Evolutionary conservation across 2,888 invertebrate species (phyloP), one percentile per base, ranked within the genome.

Genomic region (Oeneis ivallda): DNA sequence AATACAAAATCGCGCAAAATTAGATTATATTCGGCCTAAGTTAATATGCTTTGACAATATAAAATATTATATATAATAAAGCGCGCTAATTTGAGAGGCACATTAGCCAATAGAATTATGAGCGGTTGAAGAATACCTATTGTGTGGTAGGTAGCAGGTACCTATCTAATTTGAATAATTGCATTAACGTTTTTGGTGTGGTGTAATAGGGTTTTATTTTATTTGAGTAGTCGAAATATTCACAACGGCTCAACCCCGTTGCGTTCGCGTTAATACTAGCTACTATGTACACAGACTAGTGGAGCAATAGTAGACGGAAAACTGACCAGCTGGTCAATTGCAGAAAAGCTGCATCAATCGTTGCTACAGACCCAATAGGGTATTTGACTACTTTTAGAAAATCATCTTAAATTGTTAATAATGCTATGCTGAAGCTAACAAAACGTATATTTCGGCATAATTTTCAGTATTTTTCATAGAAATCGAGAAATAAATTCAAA

Each of bases 251-350:
- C 74, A 74, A 77, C 76, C 75, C 74, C 71, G 71, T 72, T 71
- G 61, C 71, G 77, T 78, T 78, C 80, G 77, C 74, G 68, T 68
- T 67, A 68, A 72, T 84, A 84, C 60, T 60, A 49, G 11, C 17
- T 39, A 60, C 37, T 19, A 37, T 60, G 17, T 4, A 8, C 17
- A 41, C 19, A 56, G 41, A 56, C 41, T 56, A 41, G 1, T 17
- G 2, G 19, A 13, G 26, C 41, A 13, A 19, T 0, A 10, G 13
- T 56, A 56, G 41, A 56, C 11, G 19, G 56, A 39, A 41, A 19
- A 47, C 47, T 15, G 17, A 0, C 15, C 7, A n/a, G n/a, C n/a
- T n/a, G n/a, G n/a, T n/a, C n/a, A n/a, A n/a, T n/a, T n/a, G n/a
- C n/a, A n/a, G n/a, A n/a, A n/a, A n/a, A n/a, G n/a, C n/a, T n/a